A percentile compares a stretch with the other conserved stretches of the same genome.
Evolutionary conservation across 2,113 vertebrate genomes (phyloP).

Genomic region (Suncus etruscus): DNA sequence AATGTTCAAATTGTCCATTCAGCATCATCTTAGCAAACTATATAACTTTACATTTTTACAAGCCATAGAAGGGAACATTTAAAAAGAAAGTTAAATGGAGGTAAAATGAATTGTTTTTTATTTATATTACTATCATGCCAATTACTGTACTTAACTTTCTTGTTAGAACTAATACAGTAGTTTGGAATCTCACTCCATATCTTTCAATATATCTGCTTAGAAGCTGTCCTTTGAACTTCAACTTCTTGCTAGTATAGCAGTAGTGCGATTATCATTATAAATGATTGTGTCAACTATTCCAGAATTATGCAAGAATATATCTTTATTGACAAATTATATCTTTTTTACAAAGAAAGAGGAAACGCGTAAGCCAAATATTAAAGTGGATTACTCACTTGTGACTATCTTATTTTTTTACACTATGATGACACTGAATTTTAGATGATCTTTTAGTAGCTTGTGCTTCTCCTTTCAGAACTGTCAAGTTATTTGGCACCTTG

Average conservation of each 20-base stretch:
- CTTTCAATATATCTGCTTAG: conserved; percentile 75
- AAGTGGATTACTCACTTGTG: not conserved
- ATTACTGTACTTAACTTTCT: conserved; percentile 62
- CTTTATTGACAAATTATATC: conserved; percentile 61
- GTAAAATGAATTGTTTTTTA: conserved; percentile 59
- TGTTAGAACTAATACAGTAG: conserved; percentile 2
- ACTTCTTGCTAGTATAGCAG: conserved; percentile 53
- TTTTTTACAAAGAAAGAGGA: conserved; percentile 52
- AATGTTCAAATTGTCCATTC: conserved; percentile 36
- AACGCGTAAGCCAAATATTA: conserved; percentile 45
- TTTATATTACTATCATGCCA: conserved; percentile 68
- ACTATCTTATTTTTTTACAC: conserved; percentile 2
- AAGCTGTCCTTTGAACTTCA: conserved; percentile 67
- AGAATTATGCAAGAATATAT: conserved; percentile 58
- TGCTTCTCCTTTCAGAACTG: conserved; percentile 72
- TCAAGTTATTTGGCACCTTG: conserved; percentile 73
- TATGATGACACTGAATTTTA: conserved; percentile 49
- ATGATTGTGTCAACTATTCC: conserved; percentile 48
- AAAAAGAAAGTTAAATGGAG: conserved; percentile 40
- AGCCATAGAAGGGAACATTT: not conserved
- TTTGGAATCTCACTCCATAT: not conserved
- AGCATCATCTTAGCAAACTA: not conserved
- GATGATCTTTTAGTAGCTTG: conserved; percentile 53
- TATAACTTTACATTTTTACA: conserved; percentile 38
- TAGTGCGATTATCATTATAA: conserved; percentile 59